phyloP scores from a whole-genome alignment of 2,888 invertebrate genomes.

The Napeogenes sylphis region DNA sequence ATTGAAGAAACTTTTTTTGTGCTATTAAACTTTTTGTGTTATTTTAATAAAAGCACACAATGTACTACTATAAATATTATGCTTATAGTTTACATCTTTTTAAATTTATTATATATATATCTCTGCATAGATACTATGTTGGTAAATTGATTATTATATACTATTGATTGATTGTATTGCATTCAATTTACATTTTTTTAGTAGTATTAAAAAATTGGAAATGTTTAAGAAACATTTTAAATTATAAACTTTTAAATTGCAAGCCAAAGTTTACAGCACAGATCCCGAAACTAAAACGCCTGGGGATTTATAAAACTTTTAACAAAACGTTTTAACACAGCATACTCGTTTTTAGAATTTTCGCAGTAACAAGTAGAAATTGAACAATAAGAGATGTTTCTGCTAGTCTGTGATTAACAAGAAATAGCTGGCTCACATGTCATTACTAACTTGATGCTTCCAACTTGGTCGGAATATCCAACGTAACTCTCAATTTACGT shows the following conservation, averaged over 20 bases:
- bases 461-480: not conserved
- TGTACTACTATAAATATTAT: too few relatives aligned
- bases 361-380: not conserved
- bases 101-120: too few relatives aligned
- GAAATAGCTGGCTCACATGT: slow-evolving; percentile 2
- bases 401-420: not conserved
- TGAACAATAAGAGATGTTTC: not conserved
- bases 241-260: not conserved
- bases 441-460: not conserved
- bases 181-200: too few relatives aligned
- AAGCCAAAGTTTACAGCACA: not conserved
- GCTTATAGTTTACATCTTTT: too few relatives aligned
- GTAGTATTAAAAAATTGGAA: too few relatives aligned
- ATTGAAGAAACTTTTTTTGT: too few relatives aligned
- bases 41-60: too few relatives aligned
- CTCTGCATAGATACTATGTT: too few relatives aligned
- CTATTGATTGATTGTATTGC: too few relatives aligned
- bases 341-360: not conserved
- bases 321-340: not conserved
- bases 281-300: not conserved
- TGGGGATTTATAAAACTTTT: not conserved
- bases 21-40: too few relatives aligned
- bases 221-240: not conserved
- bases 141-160: too few relatives aligned
- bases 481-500: slow-evolving; percentile 5